These are phyloP conservation scores for Sebastes itinus DNA, from an alignment of 2,797 vertebrate species.

Conservation along the genomic window DNA sequence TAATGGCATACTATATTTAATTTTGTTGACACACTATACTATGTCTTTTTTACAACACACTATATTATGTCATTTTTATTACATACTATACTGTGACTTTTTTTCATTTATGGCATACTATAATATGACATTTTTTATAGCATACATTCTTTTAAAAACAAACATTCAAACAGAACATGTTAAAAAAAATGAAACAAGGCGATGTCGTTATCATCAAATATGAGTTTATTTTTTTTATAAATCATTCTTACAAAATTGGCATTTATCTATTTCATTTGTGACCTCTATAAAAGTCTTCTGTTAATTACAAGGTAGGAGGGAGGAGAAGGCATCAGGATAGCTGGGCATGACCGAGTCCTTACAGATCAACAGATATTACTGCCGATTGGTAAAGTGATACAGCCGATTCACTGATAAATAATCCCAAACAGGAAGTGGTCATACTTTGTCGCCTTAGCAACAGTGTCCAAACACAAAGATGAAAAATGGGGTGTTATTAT, in stretches of 20 bases:
- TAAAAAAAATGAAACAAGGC: background rate
- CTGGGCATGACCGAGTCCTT: slow-evolving; percentile 63
- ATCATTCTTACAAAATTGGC: slow-evolving; percentile 88
- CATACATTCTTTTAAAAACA: background rate
- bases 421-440: slow-evolving; percentile 74
- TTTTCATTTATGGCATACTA: background rate
- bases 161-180: background rate
- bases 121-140: background rate
- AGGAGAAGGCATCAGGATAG: slow-evolving; percentile 77
- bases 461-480: slow-evolving; percentile 64
- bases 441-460: slow-evolving; percentile 71
- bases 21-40: too few relatives aligned
- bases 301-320: slow-evolving; percentile 84
- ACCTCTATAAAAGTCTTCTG: slow-evolving; percentile 85
- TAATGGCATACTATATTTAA: too few relatives aligned
- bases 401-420: slow-evolving; percentile 75
- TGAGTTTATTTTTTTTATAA: slow-evolving; percentile 85
- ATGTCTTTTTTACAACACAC: background rate
- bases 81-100: background rate
- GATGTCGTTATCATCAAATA: slow-evolving; percentile 77
- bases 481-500: slow-evolving; percentile 18
- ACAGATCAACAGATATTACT: slow-evolving; percentile 40
- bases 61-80: background rate
- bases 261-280: slow-evolving; percentile 85
- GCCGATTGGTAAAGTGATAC: slow-evolving; percentile 24